These are phyloP conservation scores for Luidia sarsii DNA, from an alignment of 53 echinoderm and acorn worm genomes.

Conservation along the genomic window DNA sequence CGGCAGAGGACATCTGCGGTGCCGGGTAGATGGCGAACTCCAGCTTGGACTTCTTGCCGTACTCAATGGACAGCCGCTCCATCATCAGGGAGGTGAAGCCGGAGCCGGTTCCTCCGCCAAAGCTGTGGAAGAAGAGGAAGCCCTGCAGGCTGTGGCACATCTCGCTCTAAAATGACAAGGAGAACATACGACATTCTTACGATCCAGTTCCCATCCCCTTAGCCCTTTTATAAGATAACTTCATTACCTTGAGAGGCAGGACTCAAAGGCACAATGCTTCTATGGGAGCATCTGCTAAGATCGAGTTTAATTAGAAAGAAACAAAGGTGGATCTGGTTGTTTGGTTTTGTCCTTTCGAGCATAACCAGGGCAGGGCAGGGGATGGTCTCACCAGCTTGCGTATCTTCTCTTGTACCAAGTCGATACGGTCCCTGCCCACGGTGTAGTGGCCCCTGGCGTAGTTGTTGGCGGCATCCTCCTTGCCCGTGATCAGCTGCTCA, in stretches of 20 bases:
- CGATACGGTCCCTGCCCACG: conserved; percentile 48
- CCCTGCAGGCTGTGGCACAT: conserved; percentile 46
- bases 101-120: conserved; percentile 57
- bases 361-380: neutral
- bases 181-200: too few relatives aligned
- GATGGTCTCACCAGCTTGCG: conserved; percentile 32
- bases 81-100: conserved; percentile 66
- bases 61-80: conserved; percentile 82
- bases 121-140: conserved; percentile 51
- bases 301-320: too few relatives aligned
- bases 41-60: conserved; percentile 98
- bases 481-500: conserved; percentile 73
- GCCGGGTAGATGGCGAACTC: conserved; percentile 87
- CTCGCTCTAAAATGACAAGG: too few relatives aligned
- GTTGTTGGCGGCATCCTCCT: conserved; percentile 59
- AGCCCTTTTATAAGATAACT: too few relatives aligned
- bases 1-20: conserved; percentile 8
- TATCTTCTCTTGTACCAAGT: conserved; percentile 41
- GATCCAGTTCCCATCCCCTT: too few relatives aligned
- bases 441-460: conserved; percentile 64
- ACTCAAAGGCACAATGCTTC: too few relatives aligned
- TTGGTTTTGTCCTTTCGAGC: too few relatives aligned
- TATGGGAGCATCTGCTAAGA: too few relatives aligned
- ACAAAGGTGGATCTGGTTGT: too few relatives aligned
- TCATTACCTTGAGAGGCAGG: too few relatives aligned